Evolutionary conservation across 1,140 invertebrate species (phyloP).

Genomic region (Penaeus japonicus): DNA sequence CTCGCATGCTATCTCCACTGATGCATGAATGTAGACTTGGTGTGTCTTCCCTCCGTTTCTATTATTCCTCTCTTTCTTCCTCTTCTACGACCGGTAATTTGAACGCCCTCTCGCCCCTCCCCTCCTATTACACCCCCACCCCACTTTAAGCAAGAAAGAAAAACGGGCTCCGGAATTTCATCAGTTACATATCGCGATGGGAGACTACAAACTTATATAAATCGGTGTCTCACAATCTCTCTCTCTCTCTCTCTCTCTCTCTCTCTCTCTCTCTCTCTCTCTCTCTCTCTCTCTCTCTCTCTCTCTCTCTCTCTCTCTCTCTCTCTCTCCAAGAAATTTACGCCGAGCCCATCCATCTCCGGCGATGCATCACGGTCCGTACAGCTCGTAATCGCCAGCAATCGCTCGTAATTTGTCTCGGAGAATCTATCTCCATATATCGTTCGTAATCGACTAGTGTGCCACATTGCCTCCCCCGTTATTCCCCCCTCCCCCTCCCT

Average conservation of each 20-base stretch:
- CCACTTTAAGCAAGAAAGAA: too few species aligned
- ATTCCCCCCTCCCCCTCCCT: slow-evolving; percentile 3
- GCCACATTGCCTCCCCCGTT: slow-evolving; percentile 29
- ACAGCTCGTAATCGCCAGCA: slow-evolving; percentile 51
- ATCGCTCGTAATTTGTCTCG: slow-evolving; percentile 52
- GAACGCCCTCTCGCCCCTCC: too few species aligned
- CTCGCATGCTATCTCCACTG: too few species aligned
- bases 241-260: not conserved
- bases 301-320: slow-evolving; percentile 19
- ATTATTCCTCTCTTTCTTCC: too few species aligned
- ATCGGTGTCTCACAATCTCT: not conserved
- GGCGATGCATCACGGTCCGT: slow-evolving; percentile 41
- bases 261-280: not conserved
- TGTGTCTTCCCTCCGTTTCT: too few species aligned
- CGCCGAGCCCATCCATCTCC: slow-evolving; percentile 31
- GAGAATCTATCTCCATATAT: slow-evolving; percentile 50
- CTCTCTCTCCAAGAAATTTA: slow-evolving; percentile 27
- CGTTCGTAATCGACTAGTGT: slow-evolving; percentile 44
- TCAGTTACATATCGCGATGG: too few species aligned
- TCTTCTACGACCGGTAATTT: too few species aligned
- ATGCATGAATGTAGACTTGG: too few species aligned
- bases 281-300: slow-evolving; percentile 26
- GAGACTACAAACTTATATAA: too few species aligned
- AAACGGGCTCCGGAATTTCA: too few species aligned
- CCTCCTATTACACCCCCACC: too few species aligned